phyloP scores from a whole-genome alignment of 2,113 vertebrate genomes.

The Chaetorhynchus papuensis region DNA sequence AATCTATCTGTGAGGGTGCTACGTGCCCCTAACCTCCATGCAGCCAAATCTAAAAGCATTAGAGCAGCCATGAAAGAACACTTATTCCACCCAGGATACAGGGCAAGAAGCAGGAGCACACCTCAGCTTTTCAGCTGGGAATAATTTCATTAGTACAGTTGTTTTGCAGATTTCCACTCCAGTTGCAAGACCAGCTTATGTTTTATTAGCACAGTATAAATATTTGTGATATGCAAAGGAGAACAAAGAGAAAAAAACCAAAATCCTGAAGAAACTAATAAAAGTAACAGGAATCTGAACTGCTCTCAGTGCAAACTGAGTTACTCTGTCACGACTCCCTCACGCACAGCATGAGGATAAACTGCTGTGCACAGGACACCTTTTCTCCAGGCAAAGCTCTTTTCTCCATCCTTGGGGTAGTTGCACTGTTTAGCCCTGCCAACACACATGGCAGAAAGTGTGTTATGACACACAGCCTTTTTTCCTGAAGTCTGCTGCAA shows the following conservation, averaged over 20 bases:
- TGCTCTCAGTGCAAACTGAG: not conserved
- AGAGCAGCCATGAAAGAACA: not conserved
- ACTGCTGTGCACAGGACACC: not conserved
- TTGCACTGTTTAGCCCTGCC: not conserved
- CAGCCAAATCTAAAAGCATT: not conserved
- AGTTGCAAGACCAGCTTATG: not conserved
- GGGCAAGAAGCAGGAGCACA: not conserved
- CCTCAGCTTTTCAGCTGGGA: not conserved
- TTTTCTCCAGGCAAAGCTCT: not conserved
- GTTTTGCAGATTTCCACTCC: not conserved
- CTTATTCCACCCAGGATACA: not conserved
- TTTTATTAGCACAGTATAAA: not conserved
- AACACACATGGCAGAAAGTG: not conserved
- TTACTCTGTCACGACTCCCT: not conserved
- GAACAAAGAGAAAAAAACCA: not conserved
- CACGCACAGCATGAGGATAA: not conserved
- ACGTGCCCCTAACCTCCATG: not conserved
- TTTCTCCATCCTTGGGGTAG: not conserved
- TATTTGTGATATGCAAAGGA: not conserved
- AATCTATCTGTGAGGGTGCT: not conserved
- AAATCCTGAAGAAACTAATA: not conserved
- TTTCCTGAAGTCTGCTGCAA: not conserved
- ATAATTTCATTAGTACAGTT: not conserved
- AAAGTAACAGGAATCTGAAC: not conserved
- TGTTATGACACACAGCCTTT: not conserved